phyloP scores from a whole-genome alignment of 2,797 vertebrate species.

The Notolepis coatsorum region DNA sequence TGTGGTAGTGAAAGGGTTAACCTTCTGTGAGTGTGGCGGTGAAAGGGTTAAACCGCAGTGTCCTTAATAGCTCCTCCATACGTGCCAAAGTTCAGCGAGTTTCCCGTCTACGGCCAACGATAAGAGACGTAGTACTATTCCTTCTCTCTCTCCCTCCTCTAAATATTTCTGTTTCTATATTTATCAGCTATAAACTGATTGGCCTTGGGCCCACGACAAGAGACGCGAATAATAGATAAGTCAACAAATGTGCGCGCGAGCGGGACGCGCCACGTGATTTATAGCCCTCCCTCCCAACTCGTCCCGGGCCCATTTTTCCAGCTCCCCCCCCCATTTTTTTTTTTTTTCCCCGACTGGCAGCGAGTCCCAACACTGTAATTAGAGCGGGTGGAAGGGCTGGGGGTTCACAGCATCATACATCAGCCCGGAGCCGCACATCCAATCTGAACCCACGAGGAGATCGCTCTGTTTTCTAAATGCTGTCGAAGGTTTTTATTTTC shows the following conservation, averaged over 20 bases:
- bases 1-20: too few relatives aligned
- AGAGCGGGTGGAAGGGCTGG: constrained; percentile 67
- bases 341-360: constrained; percentile 72
- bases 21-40: too few relatives aligned
- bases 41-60: neutral
- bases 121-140: constrained; percentile 1
- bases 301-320: constrained; percentile 62
- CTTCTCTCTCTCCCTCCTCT: constrained; percentile 1
- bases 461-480: constrained; percentile 74
- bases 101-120: constrained; percentile 10
- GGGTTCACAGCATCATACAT: constrained; percentile 78
- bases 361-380: constrained; percentile 78
- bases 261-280: constrained; percentile 68
- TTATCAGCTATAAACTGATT: constrained; percentile 34
- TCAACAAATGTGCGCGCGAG: constrained; percentile 50
- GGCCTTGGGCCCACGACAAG: constrained; percentile 32
- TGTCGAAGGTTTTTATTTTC: constrained; percentile 79
- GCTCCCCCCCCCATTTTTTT: too few relatives aligned
- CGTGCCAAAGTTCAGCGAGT: constrained; percentile 9
- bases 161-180: neutral
- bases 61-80: neutral
- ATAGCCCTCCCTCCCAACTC: constrained; percentile 53
- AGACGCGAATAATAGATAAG: constrained; percentile 44
- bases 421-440: constrained; percentile 74
- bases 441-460: constrained; percentile 59